Evolutionary conservation across 2,797 vertebrate species (phyloP), one percentile per base, ranked within the genome.

Genomic region (Chelmon rostratus): DNA sequence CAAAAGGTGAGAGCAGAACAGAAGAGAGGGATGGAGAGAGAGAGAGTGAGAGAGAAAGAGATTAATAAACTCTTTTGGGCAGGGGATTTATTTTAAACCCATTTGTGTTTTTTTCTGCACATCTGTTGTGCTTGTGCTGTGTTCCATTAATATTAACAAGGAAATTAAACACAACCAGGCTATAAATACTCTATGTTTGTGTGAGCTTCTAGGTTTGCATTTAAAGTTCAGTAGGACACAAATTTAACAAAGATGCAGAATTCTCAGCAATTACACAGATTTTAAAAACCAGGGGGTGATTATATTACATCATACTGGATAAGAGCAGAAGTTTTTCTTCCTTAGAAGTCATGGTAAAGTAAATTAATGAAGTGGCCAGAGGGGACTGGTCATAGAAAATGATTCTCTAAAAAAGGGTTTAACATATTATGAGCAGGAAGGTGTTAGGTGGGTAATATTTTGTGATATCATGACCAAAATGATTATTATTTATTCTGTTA

Each of bases 1-100:
- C 28, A 64, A 75, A 67, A 69, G 44, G 62, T 64, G 70, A 70
- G 46, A 72, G 49, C 28, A 72, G 53, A 54, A 63, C 19, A 53
- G 40, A 78, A 13, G 23, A 46, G 50, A 63, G 33, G 12, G 46
- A 38, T 66, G 18, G 10, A 21, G 21, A 44, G 47, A 56, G 69
- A 59, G 13, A 23, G 10, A 21, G 21, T 44, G 47, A 56, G 69
- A 59, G 13, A 23, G 10, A 74, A 16, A 1, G 6, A 52, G 70
- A 84, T 83, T 66, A 72, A 82, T 68, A 67, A 61, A 73, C 25
- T 81, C 7, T 63, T 58, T 52, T 49, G 65, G 46, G n/a, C 62
- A 2, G 65, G 31, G 62, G 73, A 61, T 58, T 72, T 73, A 67
- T 68, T 76, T 46, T 76, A 67, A 82, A 87, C 8, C 42, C 7